Evolutionary conservation across 2,888 invertebrate species (phyloP).

Genomic region (Cybosia mesomella): DNA sequence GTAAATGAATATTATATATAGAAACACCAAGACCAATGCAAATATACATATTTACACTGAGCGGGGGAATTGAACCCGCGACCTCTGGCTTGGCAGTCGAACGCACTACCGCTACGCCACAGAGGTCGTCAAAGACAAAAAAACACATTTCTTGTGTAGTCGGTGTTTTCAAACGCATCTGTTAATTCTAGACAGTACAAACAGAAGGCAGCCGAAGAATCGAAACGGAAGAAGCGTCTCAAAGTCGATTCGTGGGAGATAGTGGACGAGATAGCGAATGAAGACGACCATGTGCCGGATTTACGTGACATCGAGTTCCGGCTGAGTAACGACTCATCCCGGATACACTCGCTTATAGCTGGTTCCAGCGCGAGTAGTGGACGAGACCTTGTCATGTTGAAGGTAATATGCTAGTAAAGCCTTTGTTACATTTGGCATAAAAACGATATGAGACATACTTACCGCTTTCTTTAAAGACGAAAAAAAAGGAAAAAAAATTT

Average conservation of each 20-base stretch:
- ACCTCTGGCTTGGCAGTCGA: no score
- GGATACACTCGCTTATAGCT: slow-evolving; percentile 88
- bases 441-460: no score
- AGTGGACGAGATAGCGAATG: slow-evolving; percentile 87
- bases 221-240: slow-evolving; percentile 91
- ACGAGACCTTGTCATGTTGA: slow-evolving; percentile 73
- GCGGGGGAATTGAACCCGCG: no score
- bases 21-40: no score
- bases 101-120: no score
- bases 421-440: no score
- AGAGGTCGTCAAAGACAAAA: no score
- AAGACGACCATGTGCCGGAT: slow-evolving; percentile 87
- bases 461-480: no score
- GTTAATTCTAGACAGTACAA: slow-evolving; percentile 86
- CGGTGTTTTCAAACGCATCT: background rate
- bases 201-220: slow-evolving; percentile 88
- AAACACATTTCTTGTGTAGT: no score
- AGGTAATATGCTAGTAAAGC: slow-evolving; percentile 54
- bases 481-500: no score
- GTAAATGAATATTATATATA: no score
- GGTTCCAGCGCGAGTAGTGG: slow-evolving; percentile 76
- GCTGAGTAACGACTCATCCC: slow-evolving; percentile 91
- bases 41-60: no score
- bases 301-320: slow-evolving; percentile 96
- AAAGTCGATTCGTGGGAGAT: slow-evolving; percentile 90